Percentiles rank a stretch among this genome's conserved stretches.
These are phyloP conservation scores for Parnassius apollo DNA, from an alignment of 2,888 invertebrate genomes.

Conservation along the genomic window DNA sequence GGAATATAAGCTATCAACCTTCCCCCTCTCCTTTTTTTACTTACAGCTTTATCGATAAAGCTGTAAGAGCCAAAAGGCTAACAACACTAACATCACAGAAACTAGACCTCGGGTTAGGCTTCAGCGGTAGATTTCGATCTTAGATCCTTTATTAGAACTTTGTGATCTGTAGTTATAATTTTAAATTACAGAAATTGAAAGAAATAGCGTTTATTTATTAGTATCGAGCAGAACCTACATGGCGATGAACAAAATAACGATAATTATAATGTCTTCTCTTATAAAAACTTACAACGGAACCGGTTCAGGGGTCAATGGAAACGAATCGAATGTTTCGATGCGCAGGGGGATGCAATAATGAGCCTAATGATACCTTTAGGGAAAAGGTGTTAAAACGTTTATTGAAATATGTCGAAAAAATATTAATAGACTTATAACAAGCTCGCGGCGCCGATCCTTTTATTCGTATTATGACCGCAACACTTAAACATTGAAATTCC, in stretches of 20 bases:
- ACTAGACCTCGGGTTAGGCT: too few species aligned
- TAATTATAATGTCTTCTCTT: conserved; percentile 22
- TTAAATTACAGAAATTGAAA: too few species aligned
- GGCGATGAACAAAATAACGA: conserved; percentile 9
- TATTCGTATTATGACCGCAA: conserved; percentile 15
- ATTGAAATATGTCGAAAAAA: conserved; percentile 75
- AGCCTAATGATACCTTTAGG: conserved; percentile 74
- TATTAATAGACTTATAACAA: conserved; percentile 81
- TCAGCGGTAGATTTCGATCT: too few species aligned
- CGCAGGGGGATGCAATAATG: conserved; percentile 58
- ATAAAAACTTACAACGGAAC: conserved; percentile 22
- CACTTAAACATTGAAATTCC: conserved; percentile 2
- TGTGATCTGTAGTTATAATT: too few species aligned
- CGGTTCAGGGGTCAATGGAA: conserved; percentile 32
- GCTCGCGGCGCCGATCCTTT: conserved; percentile 46
- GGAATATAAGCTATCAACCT: too few species aligned
- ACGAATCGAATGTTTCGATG: conserved; percentile 44
- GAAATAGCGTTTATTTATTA: too few species aligned
- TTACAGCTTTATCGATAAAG: too few species aligned
- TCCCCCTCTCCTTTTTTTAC: too few species aligned
- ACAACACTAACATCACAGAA: too few species aligned
- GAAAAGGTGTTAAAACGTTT: conserved; percentile 80
- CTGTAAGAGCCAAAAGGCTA: too few species aligned
- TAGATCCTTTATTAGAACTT: too few species aligned
- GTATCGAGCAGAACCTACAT: background rate